Evolutionary conservation across 2,888 invertebrate genomes (phyloP).

Genomic region (Iphiclides podalirius): DNA sequence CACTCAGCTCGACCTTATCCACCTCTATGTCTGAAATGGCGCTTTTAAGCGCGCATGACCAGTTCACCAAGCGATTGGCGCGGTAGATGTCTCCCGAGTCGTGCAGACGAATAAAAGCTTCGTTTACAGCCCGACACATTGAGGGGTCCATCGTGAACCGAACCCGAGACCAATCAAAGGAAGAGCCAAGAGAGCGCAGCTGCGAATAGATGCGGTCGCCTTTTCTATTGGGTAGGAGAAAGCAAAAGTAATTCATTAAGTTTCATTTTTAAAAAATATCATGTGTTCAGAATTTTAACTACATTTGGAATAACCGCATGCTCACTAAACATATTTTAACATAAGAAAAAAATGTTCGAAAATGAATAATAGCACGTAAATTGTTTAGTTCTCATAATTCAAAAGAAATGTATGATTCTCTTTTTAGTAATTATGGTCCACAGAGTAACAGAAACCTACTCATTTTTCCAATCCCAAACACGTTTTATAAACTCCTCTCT

Average conservation of each 20-base stretch:
- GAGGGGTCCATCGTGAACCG: slow-evolving; percentile 98
- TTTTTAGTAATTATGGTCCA: too few species aligned
- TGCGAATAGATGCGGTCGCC: slow-evolving; percentile 89
- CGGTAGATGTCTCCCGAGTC: slow-evolving; percentile 95
- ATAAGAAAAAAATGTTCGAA: too few species aligned
- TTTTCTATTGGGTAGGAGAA: slow-evolving; percentile 82
- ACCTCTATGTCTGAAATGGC: slow-evolving; percentile 99
- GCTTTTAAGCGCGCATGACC: slow-evolving; percentile 97
- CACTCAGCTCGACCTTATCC: slow-evolving; percentile 94
- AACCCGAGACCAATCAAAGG: slow-evolving; percentile 96
- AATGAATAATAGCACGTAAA: too few species aligned
- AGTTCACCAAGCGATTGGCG: slow-evolving; percentile 96
- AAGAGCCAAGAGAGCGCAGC: slow-evolving; percentile 92
- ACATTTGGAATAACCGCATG: too few species aligned
- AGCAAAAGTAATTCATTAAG: background rate
- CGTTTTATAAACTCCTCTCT: slow-evolving; percentile 94
- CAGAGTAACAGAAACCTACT: too few species aligned
- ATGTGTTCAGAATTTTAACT: too few species aligned
- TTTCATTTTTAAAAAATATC: background rate
- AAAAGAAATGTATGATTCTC: too few species aligned
- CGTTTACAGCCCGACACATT: slow-evolving; percentile 92
- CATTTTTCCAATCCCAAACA: slow-evolving; percentile 97
- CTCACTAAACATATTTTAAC: too few species aligned
- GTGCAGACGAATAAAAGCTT: slow-evolving; percentile 95
- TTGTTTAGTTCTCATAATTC: too few species aligned